Evolutionary conservation across 2,113 vertebrate genomes (phyloP).

Genomic region (Cololabis saira): DNA sequence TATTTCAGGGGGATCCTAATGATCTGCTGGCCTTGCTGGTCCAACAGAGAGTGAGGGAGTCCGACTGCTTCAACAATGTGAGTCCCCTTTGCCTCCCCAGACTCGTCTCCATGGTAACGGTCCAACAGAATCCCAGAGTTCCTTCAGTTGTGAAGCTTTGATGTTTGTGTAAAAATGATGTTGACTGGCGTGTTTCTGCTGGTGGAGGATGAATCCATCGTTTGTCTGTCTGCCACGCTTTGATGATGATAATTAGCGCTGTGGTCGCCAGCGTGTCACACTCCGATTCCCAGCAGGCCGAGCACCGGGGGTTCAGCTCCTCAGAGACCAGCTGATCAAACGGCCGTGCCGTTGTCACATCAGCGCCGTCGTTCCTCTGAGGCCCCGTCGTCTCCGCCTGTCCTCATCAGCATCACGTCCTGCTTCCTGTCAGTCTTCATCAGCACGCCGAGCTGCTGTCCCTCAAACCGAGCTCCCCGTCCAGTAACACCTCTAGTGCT

Average conservation of each 20-base stretch:
- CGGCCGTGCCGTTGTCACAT: slow-evolving; percentile 25
- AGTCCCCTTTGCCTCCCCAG: slow-evolving; percentile 27
- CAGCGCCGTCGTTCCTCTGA: slow-evolving; percentile 18
- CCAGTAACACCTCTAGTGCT: too few species aligned
- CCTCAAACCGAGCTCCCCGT: too few species aligned
- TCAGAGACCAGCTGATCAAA: slow-evolving; percentile 55
- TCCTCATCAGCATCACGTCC: slow-evolving; percentile 53
- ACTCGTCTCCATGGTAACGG: not conserved
- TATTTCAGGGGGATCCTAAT: slow-evolving; percentile 79
- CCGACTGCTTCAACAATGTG: slow-evolving; percentile 88
- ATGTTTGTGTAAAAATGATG: not conserved
- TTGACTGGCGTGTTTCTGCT: not conserved
- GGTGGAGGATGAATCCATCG: not conserved
- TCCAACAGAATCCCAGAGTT: too few species aligned
- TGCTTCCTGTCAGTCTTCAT: slow-evolving; percentile 29
- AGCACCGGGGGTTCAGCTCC: slow-evolving; percentile 32
- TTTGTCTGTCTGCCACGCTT: slow-evolving; percentile 15
- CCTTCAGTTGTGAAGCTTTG: too few species aligned
- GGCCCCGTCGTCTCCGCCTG: slow-evolving; percentile 38
- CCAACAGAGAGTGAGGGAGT: slow-evolving; percentile 81
- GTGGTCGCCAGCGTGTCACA: slow-evolving; percentile 33
- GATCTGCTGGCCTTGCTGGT: slow-evolving; percentile 80
- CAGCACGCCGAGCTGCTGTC: not conserved
- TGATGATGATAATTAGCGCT: slow-evolving; percentile 59
- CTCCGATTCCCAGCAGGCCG: slow-evolving; percentile 58